Base-by-base conservation (phyloP, 2,113 vertebrate species). In the Chamaea fasciata region DNA sequence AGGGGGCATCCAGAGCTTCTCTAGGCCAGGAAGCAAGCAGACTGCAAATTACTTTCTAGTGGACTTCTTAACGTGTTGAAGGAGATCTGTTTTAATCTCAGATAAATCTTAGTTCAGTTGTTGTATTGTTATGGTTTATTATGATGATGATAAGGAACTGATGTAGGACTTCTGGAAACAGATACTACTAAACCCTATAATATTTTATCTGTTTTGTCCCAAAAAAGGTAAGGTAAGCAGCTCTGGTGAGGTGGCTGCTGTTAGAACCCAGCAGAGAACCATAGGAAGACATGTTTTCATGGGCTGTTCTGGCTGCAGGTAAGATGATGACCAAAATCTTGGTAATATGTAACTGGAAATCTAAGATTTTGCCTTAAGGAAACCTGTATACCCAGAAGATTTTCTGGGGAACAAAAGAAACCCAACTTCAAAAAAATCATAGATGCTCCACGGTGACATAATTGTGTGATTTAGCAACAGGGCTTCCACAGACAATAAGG, bases 381-480 rank as follows among this genome's bases (percentile, higher is more conserved):
- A 94, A 50, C 6, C n/a, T 47, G 27, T 46, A 30, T 46, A 31
- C 7, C 37, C 35, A 77, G 64, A 44, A 67, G 41, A 39, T 90
- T 50, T 79, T 47, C 37, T 64, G 41, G 4, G 35, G 24, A 87
- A 30, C 53, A 71, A 71, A 91, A 88, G 35, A 83, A 52, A 2
- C 14, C 14, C 59, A 63, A 47, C 41, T 46, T 62, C 31, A 76
- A 60, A 85, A 76, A 81, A 82, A 37, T 47, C 21, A 47, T 39
- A 24, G n/a, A 37, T 7, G 4, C 19, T 88, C 7, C 46, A n/a
- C 0, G 0, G 39, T 90, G 88, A 83, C 59, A 53, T 80, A 82
- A 53, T 31, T 37, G n/a, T 56, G 56, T 92, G 94, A 69, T 55
- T 86, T 93, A 77, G 90, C 67, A 90, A 69, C 50, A 89, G 52